Evolutionary conservation across 2,113 vertebrate genomes (phyloP), one percentile per base, ranked within the genome.

Genomic region (Hepsetus odoe): DNA sequence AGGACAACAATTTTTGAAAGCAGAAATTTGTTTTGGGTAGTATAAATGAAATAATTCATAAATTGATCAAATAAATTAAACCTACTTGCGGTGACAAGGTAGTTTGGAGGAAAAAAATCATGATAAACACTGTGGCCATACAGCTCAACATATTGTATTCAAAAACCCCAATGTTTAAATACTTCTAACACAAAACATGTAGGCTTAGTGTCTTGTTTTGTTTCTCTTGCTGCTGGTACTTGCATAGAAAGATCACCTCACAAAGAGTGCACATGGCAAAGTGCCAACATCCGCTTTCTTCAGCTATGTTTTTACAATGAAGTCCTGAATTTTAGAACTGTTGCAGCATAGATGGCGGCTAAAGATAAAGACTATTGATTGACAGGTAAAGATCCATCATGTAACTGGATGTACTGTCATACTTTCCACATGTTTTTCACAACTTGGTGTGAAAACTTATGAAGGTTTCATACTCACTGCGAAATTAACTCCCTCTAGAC

Each of bases 401-500:
- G 32, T 65, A 11, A 65, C 20, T 33, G n/a, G 32, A 65, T 62
- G 30, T 62, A 2, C 18, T 1, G 26, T 13, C 28, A 30, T 59
- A 18, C 5, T 59, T 26, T 59, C 56, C 56, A 30, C 9, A 26
- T 8, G 12, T 24, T 56, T 56, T 8, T 24, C 26, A 24, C 8
- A 16, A 2, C 61, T 38, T 16, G 32, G 20, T 35, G 33, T 38
- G 8, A 13, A 16, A 62, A 5, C 11, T 35, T 35, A 14, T 12
- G 44, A 6, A 30, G 5, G 11, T 4, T 32, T 33, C 35, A 1
- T n/a, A 91, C 95, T 92, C 74, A 96, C 95, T 10, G 95, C 91
- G 5, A 83, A 96, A 0, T 93, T 92, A 46, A 96, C 89, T 8
- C 95, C 95, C 0, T 91, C 88, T 1, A 96, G 86, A 74, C 93